Evolutionary conservation across 2,888 invertebrate species (phyloP), one percentile per base, ranked within the genome.

Genomic region (Ferrisia virgata): DNA sequence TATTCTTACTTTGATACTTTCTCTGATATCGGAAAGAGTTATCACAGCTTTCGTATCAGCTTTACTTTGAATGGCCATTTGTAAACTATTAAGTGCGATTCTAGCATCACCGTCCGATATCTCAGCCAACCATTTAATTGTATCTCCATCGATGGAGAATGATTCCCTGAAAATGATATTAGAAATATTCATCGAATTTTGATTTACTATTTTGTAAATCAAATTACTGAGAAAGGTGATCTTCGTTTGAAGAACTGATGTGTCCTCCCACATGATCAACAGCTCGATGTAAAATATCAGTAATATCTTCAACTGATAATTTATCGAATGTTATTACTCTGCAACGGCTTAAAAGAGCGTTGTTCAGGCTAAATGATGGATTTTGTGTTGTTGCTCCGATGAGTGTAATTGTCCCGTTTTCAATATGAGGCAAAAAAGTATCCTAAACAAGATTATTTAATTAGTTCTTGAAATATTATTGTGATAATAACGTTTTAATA

Each of bases 301-400:
- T 87, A 36, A 95, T 89, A 88, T 92, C 90, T 40, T 91, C 90
- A 15, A 90, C 88, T 76, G 90, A 88, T 33, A 95, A 89, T 89
- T 95, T 95, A 86, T 94, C 92, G 88, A 94, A 89, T 0, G 93
- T 92, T 85, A 95, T 91, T 1, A 95, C 94, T 86, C 93, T 90
- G 87, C 95, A 95, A 31, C 95, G 91, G 88, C 94, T 95, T 11
- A 95, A 89, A 40, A 96, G 88, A 0, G 95, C 95, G 86, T 92
- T 92, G 89, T 95, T 95, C 79, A 95, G 91, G 87, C 92, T 93
- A 88, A 95, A 95, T 0, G 95, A 95, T n/a, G 95, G 95, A 89
- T 95, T 95, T 88, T 95, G 95, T 53, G 95, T 96, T 0, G 95
- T 96, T 0, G 95, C 95, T 36, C 95, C 95, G 85, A 96, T 91